Percentiles rank a stretch among this genome's conserved stretches.
Evolutionary conservation across 64 coral and sea anemone genomes (phyloP).

Genomic region (Acropora tenuis): DNA sequence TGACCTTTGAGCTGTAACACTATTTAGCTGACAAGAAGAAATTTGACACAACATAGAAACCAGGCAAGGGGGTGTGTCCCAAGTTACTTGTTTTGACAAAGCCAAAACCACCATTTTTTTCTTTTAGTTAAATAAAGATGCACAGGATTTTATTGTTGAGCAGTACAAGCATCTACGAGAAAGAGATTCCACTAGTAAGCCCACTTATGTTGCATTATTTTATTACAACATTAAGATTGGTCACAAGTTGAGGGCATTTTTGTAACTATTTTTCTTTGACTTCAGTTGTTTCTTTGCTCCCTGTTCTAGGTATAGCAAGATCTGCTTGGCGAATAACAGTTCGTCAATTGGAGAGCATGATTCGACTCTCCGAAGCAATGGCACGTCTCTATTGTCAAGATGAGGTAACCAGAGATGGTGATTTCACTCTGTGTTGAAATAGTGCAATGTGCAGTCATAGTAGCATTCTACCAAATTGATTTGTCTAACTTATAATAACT

Average conservation of each 20-base stretch:
- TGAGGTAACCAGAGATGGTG: slow-evolving; percentile 37
- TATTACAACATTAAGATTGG: not conserved
- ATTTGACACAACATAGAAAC: no score
- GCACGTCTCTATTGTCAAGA: slow-evolving; percentile 96
- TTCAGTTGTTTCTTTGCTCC: not conserved
- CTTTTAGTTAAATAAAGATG: slow-evolving; percentile 93
- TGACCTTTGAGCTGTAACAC: no score
- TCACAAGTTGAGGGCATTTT: not conserved
- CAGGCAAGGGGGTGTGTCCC: no score
- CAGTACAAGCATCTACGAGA: slow-evolving; percentile 96
- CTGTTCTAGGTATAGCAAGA: slow-evolving; percentile 72
- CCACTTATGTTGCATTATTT: no score
- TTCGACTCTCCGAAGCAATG: slow-evolving; percentile 98
- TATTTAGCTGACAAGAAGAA: no score
- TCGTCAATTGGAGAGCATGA: slow-evolving; percentile 98
- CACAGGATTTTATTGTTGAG: slow-evolving; percentile 95
- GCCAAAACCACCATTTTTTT: not conserved
- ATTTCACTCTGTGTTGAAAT: not conserved
- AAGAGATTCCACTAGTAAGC: slow-evolving; percentile 88
- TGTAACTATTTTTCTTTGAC: not conserved
- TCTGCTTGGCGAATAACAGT: slow-evolving; percentile 99
- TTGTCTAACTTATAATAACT: no score
- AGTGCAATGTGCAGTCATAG: not conserved
- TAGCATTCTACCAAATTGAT: not conserved
- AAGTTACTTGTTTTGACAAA: no score